A percentile compares a stretch with the other conserved stretches of the same genome.
phyloP scores from a whole-genome alignment of 2,113 vertebrate species.

The Ginglymostoma cirratum region DNA sequence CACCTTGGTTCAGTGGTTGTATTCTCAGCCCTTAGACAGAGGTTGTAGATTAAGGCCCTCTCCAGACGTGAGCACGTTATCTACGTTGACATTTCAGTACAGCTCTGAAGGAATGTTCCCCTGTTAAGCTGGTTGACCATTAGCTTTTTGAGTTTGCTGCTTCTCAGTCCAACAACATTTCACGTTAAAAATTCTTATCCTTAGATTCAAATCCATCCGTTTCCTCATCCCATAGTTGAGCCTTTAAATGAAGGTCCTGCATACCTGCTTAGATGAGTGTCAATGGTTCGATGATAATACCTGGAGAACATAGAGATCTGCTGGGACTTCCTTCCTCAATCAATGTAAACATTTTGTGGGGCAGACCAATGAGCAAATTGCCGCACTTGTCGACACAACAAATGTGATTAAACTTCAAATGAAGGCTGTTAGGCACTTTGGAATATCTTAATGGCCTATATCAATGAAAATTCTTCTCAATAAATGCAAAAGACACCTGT shows the following conservation, averaged over 20 bases:
- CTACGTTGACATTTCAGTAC: not conserved
- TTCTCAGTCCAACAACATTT: too few relatives aligned
- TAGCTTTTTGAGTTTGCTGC: too few relatives aligned
- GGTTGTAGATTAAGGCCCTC: not conserved
- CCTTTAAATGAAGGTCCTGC: not conserved
- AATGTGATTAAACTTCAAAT: not conserved
- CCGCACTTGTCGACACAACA: not conserved
- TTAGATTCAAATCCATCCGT: too few relatives aligned
- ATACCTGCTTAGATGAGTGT: not conserved
- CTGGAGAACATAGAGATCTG: not conserved
- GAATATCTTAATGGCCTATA: not conserved
- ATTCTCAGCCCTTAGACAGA: not conserved
- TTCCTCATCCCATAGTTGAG: not conserved
- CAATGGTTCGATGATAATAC: not conserved
- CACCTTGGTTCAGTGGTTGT: not conserved
- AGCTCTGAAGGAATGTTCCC: not conserved
- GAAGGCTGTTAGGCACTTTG: not conserved
- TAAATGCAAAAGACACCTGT: not conserved
- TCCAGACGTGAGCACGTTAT: not conserved
- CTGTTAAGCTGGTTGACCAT: not conserved
- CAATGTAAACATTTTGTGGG: not conserved
- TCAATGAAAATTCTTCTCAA: not conserved
- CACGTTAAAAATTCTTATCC: too few relatives aligned
- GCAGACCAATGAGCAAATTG: not conserved
- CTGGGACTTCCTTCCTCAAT: not conserved